Evolutionary conservation across 2,113 vertebrate species (phyloP).

Genomic region (Numida meleagris): DNA sequence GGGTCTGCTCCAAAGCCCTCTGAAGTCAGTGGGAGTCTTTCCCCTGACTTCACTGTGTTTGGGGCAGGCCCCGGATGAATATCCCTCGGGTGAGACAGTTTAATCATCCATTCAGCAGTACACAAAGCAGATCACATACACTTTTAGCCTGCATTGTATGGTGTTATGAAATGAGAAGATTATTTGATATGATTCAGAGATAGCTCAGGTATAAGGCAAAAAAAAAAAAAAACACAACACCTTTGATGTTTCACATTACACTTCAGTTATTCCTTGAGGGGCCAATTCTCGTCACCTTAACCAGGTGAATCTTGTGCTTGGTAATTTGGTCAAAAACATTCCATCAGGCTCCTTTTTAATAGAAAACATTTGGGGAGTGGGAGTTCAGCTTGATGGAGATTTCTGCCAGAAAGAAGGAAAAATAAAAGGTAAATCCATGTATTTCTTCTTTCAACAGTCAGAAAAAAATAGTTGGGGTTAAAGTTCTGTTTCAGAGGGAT

Average conservation of each 20-base stretch:
- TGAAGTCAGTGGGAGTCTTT: slow-evolving; percentile 67
- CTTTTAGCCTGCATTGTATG: slow-evolving; percentile 66
- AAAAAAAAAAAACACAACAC: neutral
- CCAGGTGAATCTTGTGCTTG: slow-evolving; percentile 26
- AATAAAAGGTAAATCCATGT: neutral
- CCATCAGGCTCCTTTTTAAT: neutral
- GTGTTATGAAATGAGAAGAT: slow-evolving; percentile 68
- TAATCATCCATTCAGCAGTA: slow-evolving; percentile 69
- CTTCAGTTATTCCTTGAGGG: slow-evolving; percentile 71
- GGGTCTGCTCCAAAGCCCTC: slow-evolving; percentile 58
- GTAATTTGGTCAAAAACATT: slow-evolving; percentile 68
- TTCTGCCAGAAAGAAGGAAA: neutral
- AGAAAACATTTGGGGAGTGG: neutral
- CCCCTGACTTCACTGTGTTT: slow-evolving; percentile 51
- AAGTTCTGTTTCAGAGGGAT: neutral
- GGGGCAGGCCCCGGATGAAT: slow-evolving; percentile 57
- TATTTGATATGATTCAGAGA: slow-evolving; percentile 74
- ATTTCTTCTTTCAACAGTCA: neutral
- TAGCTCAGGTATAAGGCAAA: slow-evolving; percentile 60
- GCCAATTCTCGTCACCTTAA: slow-evolving; percentile 64
- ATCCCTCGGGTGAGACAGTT: slow-evolving; percentile 62
- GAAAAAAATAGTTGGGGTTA: neutral
- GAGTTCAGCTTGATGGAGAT: neutral
- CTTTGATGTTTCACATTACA: slow-evolving; percentile 68
- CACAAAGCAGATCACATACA: slow-evolving; percentile 71